A percentile compares a stretch with the other conserved stretches of the same genome.
These are phyloP conservation scores for Megalops atlanticus DNA, from an alignment of 2,113 vertebrate genomes.

Conservation along the genomic window DNA sequence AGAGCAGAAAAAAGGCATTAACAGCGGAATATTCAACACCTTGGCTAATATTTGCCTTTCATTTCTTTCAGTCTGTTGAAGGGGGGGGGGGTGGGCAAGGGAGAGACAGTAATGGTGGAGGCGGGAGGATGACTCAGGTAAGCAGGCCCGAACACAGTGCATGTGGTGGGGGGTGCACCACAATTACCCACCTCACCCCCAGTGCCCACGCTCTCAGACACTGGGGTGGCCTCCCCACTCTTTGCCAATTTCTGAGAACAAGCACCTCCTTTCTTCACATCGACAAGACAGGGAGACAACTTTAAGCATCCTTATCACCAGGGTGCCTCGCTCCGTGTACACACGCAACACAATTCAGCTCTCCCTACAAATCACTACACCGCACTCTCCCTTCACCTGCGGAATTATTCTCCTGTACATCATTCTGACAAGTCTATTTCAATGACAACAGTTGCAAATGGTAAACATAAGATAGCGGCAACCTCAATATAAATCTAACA, in stretches of 20 bases:
- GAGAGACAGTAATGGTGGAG: neutral
- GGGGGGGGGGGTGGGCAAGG: neutral
- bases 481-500: neutral
- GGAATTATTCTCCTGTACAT: neutral
- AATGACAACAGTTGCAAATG: neutral
- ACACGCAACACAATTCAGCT: neutral
- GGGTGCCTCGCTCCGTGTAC: neutral
- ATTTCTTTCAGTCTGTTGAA: neutral
- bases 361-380: neutral
- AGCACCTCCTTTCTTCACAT: constrained; percentile 23
- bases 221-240: constrained; percentile 17
- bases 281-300: constrained; percentile 25
- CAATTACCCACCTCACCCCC: constrained; percentile 24
- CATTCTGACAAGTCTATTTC: neutral
- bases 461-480: too few species aligned
- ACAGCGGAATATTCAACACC: neutral
- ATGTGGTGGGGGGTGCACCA: neutral
- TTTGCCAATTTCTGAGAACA: constrained; percentile 26
- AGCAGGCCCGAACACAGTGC: neutral
- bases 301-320: neutral
- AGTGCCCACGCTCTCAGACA: constrained; percentile 3
- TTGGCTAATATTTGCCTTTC: neutral
- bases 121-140: neutral
- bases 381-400: neutral
- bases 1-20: too few species aligned